Percentiles rank a stretch among this genome's conserved stretches.
Evolutionary conservation across 2,113 vertebrate genomes (phyloP).

Genomic region (Cyprichromis sp.): DNA sequence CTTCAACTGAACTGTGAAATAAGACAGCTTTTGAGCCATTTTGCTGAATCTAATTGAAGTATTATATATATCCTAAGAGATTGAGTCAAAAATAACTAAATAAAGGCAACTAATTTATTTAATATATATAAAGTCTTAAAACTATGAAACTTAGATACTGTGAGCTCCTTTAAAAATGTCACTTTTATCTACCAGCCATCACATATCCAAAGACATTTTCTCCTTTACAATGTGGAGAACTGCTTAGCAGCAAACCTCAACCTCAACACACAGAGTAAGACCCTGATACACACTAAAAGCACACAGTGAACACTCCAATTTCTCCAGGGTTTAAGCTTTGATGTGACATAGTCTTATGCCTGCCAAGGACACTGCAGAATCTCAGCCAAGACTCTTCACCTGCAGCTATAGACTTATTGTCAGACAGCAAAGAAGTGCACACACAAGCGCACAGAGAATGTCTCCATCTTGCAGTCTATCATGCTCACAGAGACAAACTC

Average conservation of each 20-base stretch:
- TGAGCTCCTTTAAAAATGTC: neutral
- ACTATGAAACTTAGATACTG: neutral
- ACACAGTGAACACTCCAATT: slow-evolving; percentile 5
- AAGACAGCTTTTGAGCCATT: neutral
- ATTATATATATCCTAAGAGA: neutral
- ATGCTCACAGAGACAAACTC: neutral
- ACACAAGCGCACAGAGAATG: neutral
- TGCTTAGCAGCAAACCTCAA: slow-evolving; percentile 6
- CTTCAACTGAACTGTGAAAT: neutral
- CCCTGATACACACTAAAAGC: neutral
- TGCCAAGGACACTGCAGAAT: slow-evolving; percentile 54
- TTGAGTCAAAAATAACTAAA: neutral
- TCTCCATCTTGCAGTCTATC: neutral
- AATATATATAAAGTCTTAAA: neutral
- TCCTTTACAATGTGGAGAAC: neutral
- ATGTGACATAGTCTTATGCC: slow-evolving; percentile 49
- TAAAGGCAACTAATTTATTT: neutral
- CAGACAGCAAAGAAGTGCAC: slow-evolving; percentile 3
- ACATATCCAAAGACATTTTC: neutral
- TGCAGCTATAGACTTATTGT: slow-evolving; percentile 66
- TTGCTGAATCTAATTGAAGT: neutral
- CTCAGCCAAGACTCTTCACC: slow-evolving; percentile 67
- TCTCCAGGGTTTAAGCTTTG: slow-evolving; percentile 51
- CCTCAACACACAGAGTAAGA: neutral
- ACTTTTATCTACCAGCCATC: neutral